These are phyloP conservation scores for Drosophila nr. medialis DNA, from an alignment of 2,888 invertebrate genomes.

Conservation along the genomic window DNA sequence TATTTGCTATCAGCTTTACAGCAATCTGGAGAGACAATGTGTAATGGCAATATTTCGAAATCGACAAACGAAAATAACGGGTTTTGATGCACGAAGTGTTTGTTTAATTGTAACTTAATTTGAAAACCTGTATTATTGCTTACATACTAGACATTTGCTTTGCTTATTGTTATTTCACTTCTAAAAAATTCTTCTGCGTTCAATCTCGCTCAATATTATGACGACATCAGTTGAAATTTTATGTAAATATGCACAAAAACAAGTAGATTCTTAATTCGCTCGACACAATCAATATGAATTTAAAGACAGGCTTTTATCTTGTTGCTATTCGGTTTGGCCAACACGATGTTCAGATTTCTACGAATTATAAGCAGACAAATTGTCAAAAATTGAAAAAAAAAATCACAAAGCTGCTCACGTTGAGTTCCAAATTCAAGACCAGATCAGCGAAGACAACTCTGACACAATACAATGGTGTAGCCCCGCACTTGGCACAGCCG, in stretches of 20 bases:
- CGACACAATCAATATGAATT: background rate
- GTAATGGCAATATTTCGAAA: background rate
- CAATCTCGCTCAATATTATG: slow-evolving; percentile 1
- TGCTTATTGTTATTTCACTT: background rate
- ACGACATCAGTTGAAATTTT: slow-evolving; percentile 15
- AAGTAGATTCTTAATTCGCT: background rate
- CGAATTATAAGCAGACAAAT: slow-evolving; percentile 28
- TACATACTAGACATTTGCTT: background rate
- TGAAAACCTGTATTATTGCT: background rate
- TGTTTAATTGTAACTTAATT: background rate
- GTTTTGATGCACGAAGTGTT: background rate
- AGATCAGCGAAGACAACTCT: slow-evolving; percentile 25
- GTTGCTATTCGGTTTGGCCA: slow-evolving; percentile 9
- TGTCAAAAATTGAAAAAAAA: slow-evolving; percentile 36
- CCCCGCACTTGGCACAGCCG: slow-evolving; percentile 69
- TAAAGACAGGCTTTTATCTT: slow-evolving; percentile 4
- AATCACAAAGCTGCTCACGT: slow-evolving; percentile 26
- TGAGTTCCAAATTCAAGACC: slow-evolving; percentile 34
- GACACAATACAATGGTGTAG: slow-evolving; percentile 60
- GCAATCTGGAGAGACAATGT: background rate
- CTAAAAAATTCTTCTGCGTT: background rate
- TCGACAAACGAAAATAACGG: background rate
- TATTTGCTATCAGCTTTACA: background rate
- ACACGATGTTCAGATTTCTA: slow-evolving; percentile 15
- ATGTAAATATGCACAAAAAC: background rate